Conservation (phyloP, 1,140 invertebrate species). For the Maniola jurtina region DNA sequence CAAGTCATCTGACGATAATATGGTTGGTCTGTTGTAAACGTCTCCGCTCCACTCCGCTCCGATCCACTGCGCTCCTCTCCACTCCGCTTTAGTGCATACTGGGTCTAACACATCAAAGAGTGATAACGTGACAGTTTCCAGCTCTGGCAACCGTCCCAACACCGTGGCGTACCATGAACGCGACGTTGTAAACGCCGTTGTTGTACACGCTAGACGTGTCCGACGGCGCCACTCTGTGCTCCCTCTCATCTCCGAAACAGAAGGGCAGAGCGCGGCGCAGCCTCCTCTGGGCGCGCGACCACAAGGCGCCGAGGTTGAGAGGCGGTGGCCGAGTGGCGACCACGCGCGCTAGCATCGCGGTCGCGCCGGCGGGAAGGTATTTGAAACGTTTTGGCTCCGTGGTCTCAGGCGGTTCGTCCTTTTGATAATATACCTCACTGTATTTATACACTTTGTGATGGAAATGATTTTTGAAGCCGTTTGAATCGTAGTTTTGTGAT, state of each 20-base stretch:
- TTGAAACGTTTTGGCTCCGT: constrained; percentile 47
- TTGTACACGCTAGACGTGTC: constrained; percentile 49
- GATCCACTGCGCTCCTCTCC: too few relatives aligned
- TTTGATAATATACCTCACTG: constrained; percentile 18
- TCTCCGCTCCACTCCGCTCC: too few relatives aligned
- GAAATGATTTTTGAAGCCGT: too few relatives aligned
- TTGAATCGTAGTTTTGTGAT: not conserved
- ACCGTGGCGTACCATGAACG: constrained; percentile 67
- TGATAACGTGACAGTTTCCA: constrained; percentile 13
- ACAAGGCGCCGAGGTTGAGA: constrained; percentile 33
- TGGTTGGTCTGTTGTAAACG: too few relatives aligned
- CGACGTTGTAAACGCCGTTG: constrained; percentile 59
- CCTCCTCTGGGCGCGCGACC: constrained; percentile 38
- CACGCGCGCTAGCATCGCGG: constrained; percentile 44
- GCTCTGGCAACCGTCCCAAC: constrained; percentile 46
- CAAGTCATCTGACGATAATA: too few relatives aligned
- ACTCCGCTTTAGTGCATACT: too few relatives aligned
- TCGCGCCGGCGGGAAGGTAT: constrained; percentile 53
- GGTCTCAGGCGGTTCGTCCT: constrained; percentile 50
- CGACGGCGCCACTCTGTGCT: constrained; percentile 55
- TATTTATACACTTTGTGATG: not conserved
- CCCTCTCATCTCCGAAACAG: constrained; percentile 52
- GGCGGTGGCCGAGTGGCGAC: constrained; percentile 33
- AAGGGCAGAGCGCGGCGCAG: constrained; percentile 47
- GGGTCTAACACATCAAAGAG: not conserved